Evolutionary conservation across 2,797 vertebrate species (phyloP), one percentile per base, ranked within the genome.

Genomic region (Hozukius guyotensis): DNA sequence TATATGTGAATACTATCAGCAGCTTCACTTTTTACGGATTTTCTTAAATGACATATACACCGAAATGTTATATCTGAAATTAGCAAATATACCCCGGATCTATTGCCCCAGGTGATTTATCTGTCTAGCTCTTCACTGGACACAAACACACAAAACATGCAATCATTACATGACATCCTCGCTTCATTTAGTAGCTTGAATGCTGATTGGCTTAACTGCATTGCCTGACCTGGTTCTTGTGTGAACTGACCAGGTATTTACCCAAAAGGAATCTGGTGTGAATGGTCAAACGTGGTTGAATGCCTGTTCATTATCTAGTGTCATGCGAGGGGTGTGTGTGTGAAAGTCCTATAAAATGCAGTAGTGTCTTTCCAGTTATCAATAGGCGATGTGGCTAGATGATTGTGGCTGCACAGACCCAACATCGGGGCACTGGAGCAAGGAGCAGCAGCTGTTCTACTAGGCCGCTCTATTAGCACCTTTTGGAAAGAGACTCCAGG

Each of bases 391-490:
- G 66, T 52, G 64, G 20, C 49, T 29, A 3, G 24, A 60, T 67
- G 73, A 66, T 75, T 70, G 77, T 81, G 65, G 70, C 73, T 73
- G 29, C 36, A 77, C 38, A 25, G 72, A 53, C 56, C 66, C 75
- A 69, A 59, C 71, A 57, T 73, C 24, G 27, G 77, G 82, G 78
- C 83, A 77, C 71, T 62, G 34, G 71, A 77, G 78, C 85, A 86
- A 77, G 81, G 90, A 93, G 95, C 93, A 94, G 93, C 95, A 95
- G 94, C 93, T 95, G 93, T 80, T 90, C 84, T 83, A 80, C 65
- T 25, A 66, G 82, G 80, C 88, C 55, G 79, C 87, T 91, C 91
- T 89, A 92, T 95, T 96, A 93, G 84, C 94, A 94, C 95, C 93
- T 95, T 90, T 89, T 87, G 73, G 85, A 88, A 88, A 86, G 77